Percentiles rank a stretch among this genome's conserved stretches.
phyloP scores from a whole-genome alignment of 2,888 invertebrate genomes.

The Sphecodes monilicornis region DNA sequence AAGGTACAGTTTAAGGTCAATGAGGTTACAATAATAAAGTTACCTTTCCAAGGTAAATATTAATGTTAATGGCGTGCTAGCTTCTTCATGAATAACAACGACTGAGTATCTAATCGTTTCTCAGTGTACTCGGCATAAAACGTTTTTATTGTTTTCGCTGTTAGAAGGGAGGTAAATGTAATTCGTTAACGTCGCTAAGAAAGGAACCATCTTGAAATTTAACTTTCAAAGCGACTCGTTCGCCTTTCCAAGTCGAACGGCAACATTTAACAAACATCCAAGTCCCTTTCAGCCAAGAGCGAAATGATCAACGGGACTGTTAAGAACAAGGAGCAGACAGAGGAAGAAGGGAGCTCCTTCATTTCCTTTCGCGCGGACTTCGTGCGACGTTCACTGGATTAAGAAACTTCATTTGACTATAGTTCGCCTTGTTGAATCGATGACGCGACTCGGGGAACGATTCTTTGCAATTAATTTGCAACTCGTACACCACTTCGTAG shows the following conservation, averaged over 20 bases:
- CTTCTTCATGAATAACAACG: background rate
- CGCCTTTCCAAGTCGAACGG: slow-evolving; percentile 19
- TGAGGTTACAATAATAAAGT: too few species aligned
- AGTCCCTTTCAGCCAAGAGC: slow-evolving; percentile 21
- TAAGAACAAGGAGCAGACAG: background rate
- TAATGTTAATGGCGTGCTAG: background rate
- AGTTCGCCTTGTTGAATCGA: background rate
- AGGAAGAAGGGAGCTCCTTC: background rate
- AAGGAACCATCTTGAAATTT: slow-evolving; percentile 20
- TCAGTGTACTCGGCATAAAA: background rate
- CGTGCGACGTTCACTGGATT: slow-evolving; percentile 24
- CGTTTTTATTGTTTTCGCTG: background rate
- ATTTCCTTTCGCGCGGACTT: slow-evolving; percentile 35
- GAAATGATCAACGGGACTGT: slow-evolving; percentile 48
- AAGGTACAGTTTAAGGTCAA: too few species aligned
- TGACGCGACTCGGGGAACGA: background rate
- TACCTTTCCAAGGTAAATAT: background rate
- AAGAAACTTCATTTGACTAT: slow-evolving; percentile 30
- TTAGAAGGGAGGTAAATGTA: slow-evolving; percentile 4
- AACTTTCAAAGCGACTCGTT: slow-evolving; percentile 39
- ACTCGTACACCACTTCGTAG: background rate
- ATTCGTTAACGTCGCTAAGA: slow-evolving; percentile 28
- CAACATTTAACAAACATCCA: slow-evolving; percentile 54
- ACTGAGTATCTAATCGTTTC: background rate
- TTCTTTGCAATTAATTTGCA: background rate